Conservation (phyloP, 2,888 invertebrate species). For the Bedellia somnulentella region DNA sequence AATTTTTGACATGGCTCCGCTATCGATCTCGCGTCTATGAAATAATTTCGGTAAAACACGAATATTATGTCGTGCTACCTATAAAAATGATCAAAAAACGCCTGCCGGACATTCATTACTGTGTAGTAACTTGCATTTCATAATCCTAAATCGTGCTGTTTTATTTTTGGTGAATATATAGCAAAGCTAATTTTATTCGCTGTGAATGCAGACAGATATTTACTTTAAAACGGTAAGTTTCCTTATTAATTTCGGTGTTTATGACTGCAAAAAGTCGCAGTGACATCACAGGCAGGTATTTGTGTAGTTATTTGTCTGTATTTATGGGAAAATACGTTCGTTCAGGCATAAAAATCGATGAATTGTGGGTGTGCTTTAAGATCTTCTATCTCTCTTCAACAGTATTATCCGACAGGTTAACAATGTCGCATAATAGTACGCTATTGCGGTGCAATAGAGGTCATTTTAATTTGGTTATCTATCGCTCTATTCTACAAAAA, state of each 20-base stretch:
- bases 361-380: constrained; percentile 49
- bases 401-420: constrained; percentile 36
- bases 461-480: constrained; percentile 23
- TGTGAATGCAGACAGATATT: constrained; percentile 34
- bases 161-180: constrained; percentile 42
- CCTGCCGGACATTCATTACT: constrained; percentile 17
- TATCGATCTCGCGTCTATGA: constrained; percentile 43
- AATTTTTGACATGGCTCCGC: constrained; percentile 53
- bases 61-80: constrained; percentile 40
- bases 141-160: constrained; percentile 30
- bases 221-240: constrained; percentile 42
- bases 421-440: constrained; percentile 35
- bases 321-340: constrained; percentile 18
- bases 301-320: constrained; percentile 14
- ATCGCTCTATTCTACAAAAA: too few species aligned
- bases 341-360: constrained; percentile 52
- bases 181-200: constrained; percentile 52
- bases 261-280: too few species aligned
- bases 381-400: constrained; percentile 25
- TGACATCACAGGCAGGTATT: too few species aligned
- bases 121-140: constrained; percentile 26
- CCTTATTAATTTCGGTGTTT: too few species aligned
- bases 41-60: constrained; percentile 40
- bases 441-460: constrained; percentile 21
- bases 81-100: constrained; percentile 19